phyloP scores from a whole-genome alignment of 2,797 vertebrate genomes.

The Falco naumanni region DNA sequence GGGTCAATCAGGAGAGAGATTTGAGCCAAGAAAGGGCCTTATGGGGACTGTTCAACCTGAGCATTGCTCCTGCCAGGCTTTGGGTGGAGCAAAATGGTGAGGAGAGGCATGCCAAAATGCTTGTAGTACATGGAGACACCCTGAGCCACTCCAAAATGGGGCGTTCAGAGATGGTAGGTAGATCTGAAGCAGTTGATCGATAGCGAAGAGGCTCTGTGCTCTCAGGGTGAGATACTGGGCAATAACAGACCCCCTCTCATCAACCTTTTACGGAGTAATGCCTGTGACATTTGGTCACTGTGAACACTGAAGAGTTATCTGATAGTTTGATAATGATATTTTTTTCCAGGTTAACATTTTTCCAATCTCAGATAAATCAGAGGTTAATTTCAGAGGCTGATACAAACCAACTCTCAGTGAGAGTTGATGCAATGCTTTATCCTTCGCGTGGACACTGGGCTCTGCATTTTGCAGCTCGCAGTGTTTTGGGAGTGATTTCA shows the following conservation, averaged over 20 bases:
- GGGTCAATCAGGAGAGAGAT: background rate
- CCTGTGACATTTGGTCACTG: background rate
- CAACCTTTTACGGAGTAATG: background rate
- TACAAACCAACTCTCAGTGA: too few species aligned
- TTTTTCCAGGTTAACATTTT: background rate
- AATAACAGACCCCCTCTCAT: background rate
- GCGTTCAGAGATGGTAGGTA: background rate
- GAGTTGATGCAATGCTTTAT: background rate
- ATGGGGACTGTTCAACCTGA: background rate
- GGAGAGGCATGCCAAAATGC: fast-evolving
- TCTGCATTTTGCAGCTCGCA: background rate
- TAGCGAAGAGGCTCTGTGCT: background rate
- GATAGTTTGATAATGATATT: background rate
- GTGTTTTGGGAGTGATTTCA: background rate
- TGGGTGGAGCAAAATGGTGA: background rate
- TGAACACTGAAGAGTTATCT: fast-evolving
- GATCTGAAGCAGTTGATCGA: background rate
- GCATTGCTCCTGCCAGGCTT: background rate
- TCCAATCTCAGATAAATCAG: background rate
- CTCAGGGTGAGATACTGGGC: background rate
- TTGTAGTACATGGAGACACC: background rate
- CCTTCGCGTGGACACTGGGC: background rate
- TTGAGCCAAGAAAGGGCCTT: background rate
- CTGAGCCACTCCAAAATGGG: background rate
- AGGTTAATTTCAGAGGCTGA: background rate